Base-by-base conservation (phyloP, 2,888 invertebrate species). In the Cosmia trapezina region DNA sequence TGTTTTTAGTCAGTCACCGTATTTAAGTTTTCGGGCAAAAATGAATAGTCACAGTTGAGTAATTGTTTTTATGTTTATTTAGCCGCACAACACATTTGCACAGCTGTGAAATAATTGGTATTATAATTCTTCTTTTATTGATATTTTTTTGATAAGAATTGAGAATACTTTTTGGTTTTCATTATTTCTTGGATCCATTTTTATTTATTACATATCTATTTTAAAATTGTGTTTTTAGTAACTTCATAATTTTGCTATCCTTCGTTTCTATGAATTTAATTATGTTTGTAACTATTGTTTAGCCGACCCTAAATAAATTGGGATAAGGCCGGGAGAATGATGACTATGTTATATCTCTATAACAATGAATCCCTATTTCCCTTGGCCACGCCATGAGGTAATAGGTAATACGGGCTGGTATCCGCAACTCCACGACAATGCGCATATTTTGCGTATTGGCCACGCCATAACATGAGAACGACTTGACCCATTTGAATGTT, bases 61-160 rank as follows among this genome's bases (percentile, higher is more conserved):
- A 45, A 51, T 74, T 45, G 19, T 61, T 70, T 67, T 67, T 56
- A 45, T 62, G 33, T 68, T 59, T 69, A 54, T 65, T 45, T 57
- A 53, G 19, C 56, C 11, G 47, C 75, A 80, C 69, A 56, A n/a
- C 71, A 76, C 61, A 62, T 78, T 79, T 83, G 71, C 77, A 84
- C 85, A 82, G 57, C 69, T 76, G 79, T 85, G 63, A 72, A 70
- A 37, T 19, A 28, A 12, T 51, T 41, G 6, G 17, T 28, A 12
- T 19, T 53, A 45, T 28, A 49, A 11, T 57, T 47, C 3, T 49
- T 33, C 14, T 49, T 59, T 33, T 22, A 19, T 19, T 49, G 0
- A 28, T 9, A 57, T 14, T 6, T 17, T 12, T 37, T n/a, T 37
- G 45, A 49, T 8, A n/a, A 19, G 7, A 22, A 37, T n/a, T 28